These are phyloP conservation scores for Oplegnathus fasciatus DNA, from an alignment of 2,113 vertebrate genomes.

Conservation along the genomic window DNA sequence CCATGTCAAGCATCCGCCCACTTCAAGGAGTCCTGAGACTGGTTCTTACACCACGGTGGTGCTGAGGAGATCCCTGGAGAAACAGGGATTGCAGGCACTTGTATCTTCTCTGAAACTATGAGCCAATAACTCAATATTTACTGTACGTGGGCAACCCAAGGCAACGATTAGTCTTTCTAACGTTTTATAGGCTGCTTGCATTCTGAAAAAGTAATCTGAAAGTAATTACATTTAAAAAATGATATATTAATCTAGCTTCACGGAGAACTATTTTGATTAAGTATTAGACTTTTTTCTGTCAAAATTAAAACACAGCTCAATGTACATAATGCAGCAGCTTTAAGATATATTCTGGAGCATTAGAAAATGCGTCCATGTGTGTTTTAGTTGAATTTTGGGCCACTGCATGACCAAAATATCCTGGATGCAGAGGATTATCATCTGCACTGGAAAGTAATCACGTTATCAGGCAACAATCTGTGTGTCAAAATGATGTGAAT, in stretches of 20 bases:
- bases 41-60: conserved; percentile 63
- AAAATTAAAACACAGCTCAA: conserved; percentile 17
- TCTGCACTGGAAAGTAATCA: conserved; percentile 32
- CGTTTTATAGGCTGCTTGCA: conserved; percentile 26
- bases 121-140: conserved; percentile 74
- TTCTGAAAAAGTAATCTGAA: conserved; percentile 43
- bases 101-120: conserved; percentile 61
- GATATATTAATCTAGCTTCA: conserved; percentile 9
- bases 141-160: conserved; percentile 66
- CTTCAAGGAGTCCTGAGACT: conserved; percentile 67
- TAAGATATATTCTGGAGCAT: conserved; percentile 3
- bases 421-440: conserved; percentile 22
- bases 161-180: conserved; percentile 60
- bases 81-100: conserved; percentile 64
- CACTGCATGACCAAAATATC: conserved; percentile 24
- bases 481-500: conserved; percentile 31
- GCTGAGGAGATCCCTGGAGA: conserved; percentile 66
- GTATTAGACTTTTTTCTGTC: neutral
- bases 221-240: conserved; percentile 32
- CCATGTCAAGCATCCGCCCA: conserved; percentile 78
- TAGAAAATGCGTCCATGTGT: neutral
- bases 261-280: neutral
- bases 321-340: neutral
- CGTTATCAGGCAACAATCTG: conserved; percentile 31
- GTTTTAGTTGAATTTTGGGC: conserved; percentile 19